These are phyloP conservation scores for Prostheceraeus crozeri DNA, from an alignment of 2,888 invertebrate genomes.

Conservation along the genomic window DNA sequence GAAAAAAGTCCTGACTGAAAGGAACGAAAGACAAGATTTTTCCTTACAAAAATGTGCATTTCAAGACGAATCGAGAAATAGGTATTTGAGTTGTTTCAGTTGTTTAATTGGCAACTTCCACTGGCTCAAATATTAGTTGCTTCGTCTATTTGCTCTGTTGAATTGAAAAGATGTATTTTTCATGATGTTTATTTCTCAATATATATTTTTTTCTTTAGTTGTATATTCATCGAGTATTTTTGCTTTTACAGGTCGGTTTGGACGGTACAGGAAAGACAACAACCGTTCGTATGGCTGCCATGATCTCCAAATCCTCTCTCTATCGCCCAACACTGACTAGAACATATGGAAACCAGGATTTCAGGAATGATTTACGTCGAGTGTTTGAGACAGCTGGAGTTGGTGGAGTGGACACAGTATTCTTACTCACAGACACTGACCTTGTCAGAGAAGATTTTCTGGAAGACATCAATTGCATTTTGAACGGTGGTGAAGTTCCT, in stretches of 20 bases:
- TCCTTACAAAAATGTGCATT: too few relatives aligned
- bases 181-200: too few relatives aligned
- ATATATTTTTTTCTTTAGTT: too few relatives aligned
- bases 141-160: too few relatives aligned
- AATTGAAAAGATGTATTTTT: too few relatives aligned
- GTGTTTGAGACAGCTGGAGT: constrained; percentile 46
- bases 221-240: too few relatives aligned
- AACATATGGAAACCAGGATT: constrained; percentile 50
- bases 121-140: too few relatives aligned
- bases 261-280: constrained; percentile 54
- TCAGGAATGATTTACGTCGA: constrained; percentile 49
- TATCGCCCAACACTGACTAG: constrained; percentile 52
- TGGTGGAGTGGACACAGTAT: constrained; percentile 50
- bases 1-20: too few relatives aligned
- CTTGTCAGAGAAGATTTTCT: constrained; percentile 52
- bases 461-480: constrained; percentile 55
- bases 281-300: constrained; percentile 50
- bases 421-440: constrained; percentile 50
- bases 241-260: constrained; percentile 53
- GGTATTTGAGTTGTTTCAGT: too few relatives aligned
- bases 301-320: constrained; percentile 51
- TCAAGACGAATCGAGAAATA: too few relatives aligned
- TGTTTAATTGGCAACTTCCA: too few relatives aligned
- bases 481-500: constrained; percentile 56
- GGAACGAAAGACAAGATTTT: too few relatives aligned